Percentiles rank a stretch among this genome's conserved stretches.
Evolutionary conservation across 2,113 vertebrate species (phyloP).

Genomic region (Podarcis cretensis): DNA sequence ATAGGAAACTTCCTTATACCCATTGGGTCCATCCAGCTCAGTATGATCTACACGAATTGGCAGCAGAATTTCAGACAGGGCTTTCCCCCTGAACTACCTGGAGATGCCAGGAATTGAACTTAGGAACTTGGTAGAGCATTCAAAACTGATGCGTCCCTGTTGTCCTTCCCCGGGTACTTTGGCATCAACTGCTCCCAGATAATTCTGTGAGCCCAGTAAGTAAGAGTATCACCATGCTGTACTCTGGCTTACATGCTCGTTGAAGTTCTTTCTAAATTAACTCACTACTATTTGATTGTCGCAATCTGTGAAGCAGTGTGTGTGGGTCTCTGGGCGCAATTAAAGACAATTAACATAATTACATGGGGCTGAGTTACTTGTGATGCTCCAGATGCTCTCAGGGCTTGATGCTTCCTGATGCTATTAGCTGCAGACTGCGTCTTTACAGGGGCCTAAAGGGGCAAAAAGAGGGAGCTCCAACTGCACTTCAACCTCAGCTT

Average conservation of each 20-base stretch:
- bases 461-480: neutral
- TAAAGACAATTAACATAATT: constrained; percentile 72
- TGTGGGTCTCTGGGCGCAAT: constrained; percentile 61
- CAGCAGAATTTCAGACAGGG: too few species aligned
- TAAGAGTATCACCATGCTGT: neutral
- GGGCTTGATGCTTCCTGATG: constrained; percentile 7
- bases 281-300: constrained; percentile 5
- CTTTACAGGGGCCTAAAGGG: neutral
- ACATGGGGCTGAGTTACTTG: constrained; percentile 46
- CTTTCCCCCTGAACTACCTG: too few species aligned
- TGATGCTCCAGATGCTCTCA: constrained; percentile 58
- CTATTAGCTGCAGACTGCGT: neutral
- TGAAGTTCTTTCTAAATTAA: constrained; percentile 49
- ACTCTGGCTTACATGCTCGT: constrained; percentile 16
- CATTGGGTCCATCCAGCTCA: too few species aligned
- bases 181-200: neutral
- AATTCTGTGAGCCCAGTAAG: neutral
- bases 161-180: too few species aligned
- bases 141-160: too few species aligned
- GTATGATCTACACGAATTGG: too few species aligned
- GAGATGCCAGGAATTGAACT: too few species aligned
- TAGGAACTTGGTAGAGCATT: too few species aligned
- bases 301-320: constrained; percentile 56
- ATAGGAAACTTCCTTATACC: too few species aligned
- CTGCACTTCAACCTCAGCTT: neutral